phyloP scores from a whole-genome alignment of 2,888 invertebrate species.

The Abrostola tripartita region DNA sequence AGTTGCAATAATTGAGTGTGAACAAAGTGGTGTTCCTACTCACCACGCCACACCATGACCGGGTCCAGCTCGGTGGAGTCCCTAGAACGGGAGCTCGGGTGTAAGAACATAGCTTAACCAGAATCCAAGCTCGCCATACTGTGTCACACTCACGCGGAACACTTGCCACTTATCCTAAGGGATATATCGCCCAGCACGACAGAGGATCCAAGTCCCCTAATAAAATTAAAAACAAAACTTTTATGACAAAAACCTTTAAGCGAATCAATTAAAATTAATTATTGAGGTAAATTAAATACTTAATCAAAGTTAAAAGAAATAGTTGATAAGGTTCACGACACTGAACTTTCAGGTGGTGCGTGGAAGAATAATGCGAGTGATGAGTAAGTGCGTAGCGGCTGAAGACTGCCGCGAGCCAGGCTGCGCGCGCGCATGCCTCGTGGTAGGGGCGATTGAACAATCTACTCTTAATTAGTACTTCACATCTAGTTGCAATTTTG shows the following conservation, averaged over 20 bases:
- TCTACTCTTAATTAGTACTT: conserved; percentile 58
- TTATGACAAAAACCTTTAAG: conserved; percentile 4
- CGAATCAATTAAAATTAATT: conserved; percentile 6
- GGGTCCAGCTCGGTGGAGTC: conserved; percentile 84
- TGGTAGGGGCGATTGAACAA: conserved; percentile 70
- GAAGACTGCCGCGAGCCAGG: conserved; percentile 47
- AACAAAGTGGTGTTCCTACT: conserved; percentile 58
- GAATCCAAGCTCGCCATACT: conserved; percentile 84
- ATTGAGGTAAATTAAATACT: conserved; percentile 1
- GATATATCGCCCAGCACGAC: conserved; percentile 46
- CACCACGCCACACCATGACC: conserved; percentile 83
- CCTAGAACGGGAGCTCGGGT: conserved; percentile 82
- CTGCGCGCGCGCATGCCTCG: conserved; percentile 49
- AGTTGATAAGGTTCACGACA: conserved; percentile 53
- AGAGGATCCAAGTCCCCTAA: conserved; percentile 52
- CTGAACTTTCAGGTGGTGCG: conserved; percentile 64
- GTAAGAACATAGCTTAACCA: conserved; percentile 86
- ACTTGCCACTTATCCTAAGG: conserved; percentile 63
- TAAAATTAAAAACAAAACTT: conserved; percentile 49
- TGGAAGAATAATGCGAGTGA: conserved; percentile 68
- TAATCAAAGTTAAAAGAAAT: conserved; percentile 14
- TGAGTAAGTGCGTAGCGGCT: conserved; percentile 60
- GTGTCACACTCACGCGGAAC: conserved; percentile 69
- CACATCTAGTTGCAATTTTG: conserved; percentile 4
- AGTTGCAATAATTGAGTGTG: too few species aligned